Percentiles rank a stretch among this genome's conserved stretches.
Conservation (phyloP, 2,888 invertebrate species). For the Thalpophila matura region DNA sequence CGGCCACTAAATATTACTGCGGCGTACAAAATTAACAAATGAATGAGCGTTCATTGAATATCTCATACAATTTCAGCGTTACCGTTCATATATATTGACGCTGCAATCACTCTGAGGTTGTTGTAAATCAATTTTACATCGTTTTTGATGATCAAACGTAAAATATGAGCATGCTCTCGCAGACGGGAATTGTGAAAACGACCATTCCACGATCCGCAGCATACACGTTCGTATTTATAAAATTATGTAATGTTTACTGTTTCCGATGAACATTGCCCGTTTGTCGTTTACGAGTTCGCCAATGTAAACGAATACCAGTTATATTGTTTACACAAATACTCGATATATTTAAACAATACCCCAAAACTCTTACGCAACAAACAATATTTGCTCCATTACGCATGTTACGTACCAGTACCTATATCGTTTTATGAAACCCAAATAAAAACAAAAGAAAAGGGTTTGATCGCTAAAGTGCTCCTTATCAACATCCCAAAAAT, state of each 20-base stretch:
- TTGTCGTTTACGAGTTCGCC: slow-evolving; percentile 63
- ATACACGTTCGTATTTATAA: slow-evolving; percentile 51
- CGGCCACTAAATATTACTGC: slow-evolving; percentile 83
- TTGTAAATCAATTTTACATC: slow-evolving; percentile 88
- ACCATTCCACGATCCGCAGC: slow-evolving; percentile 26
- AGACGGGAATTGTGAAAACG: slow-evolving; percentile 73
- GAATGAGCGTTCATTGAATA: slow-evolving; percentile 84
- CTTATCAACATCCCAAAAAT: slow-evolving; percentile 59
- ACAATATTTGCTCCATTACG: slow-evolving; percentile 60
- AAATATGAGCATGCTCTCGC: slow-evolving; percentile 66
- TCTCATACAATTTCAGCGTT: slow-evolving; percentile 80
- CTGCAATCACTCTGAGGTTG: slow-evolving; percentile 76
- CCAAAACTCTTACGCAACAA: slow-evolving; percentile 41
- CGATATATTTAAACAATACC: slow-evolving; percentile 55
- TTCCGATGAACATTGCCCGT: slow-evolving; percentile 65
- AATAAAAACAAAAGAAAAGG: slow-evolving; percentile 56
- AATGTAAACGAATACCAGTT: slow-evolving; percentile 49
- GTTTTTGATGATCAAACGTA: slow-evolving; percentile 85
- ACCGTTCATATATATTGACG: slow-evolving; percentile 77
- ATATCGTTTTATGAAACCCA: slow-evolving; percentile 41
- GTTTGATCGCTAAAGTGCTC: slow-evolving; percentile 58
- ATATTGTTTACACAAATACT: slow-evolving; percentile 47
- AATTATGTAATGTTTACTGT: slow-evolving; percentile 71
- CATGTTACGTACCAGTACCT: slow-evolving; percentile 37
- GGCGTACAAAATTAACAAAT: slow-evolving; percentile 87